Percentiles rank a stretch among this genome's conserved stretches.
Conservation (phyloP, 2,113 vertebrate genomes). For the Pelecanoides urinatrix region DNA sequence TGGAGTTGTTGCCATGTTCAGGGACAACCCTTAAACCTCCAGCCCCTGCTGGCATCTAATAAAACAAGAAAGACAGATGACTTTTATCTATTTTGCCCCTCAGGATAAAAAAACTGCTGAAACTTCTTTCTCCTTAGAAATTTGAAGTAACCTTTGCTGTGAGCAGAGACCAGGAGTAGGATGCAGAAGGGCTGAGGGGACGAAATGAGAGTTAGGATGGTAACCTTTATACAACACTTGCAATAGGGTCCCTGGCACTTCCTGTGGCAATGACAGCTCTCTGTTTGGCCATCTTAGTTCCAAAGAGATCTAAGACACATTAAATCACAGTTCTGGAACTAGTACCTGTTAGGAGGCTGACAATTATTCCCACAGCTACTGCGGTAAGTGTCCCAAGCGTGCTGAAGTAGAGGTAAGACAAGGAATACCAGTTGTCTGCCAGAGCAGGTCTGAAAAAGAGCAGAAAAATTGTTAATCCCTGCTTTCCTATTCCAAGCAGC, state of each 20-base stretch:
- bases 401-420: conserved; percentile 81
- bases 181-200: background rate
- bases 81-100: background rate
- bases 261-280: background rate
- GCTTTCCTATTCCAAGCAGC: background rate
- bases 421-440: conserved; percentile 81
- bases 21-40: background rate
- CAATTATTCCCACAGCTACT: conserved; percentile 75
- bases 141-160: background rate
- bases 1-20: background rate
- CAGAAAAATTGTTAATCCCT: background rate
- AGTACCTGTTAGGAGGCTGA: conserved; percentile 82
- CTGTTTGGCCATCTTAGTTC: background rate
- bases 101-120: background rate
- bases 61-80: background rate
- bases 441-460: conserved; percentile 68
- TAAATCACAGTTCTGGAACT: background rate
- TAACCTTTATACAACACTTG: background rate
- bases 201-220: background rate
- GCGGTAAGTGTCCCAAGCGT: conserved; percentile 79
- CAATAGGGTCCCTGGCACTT: background rate
- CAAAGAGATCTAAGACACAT: background rate
- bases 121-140: background rate
- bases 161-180: background rate
- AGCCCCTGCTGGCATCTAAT: background rate